Base-by-base conservation (phyloP, 2,888 invertebrate genomes). In the Theretra japonica region DNA sequence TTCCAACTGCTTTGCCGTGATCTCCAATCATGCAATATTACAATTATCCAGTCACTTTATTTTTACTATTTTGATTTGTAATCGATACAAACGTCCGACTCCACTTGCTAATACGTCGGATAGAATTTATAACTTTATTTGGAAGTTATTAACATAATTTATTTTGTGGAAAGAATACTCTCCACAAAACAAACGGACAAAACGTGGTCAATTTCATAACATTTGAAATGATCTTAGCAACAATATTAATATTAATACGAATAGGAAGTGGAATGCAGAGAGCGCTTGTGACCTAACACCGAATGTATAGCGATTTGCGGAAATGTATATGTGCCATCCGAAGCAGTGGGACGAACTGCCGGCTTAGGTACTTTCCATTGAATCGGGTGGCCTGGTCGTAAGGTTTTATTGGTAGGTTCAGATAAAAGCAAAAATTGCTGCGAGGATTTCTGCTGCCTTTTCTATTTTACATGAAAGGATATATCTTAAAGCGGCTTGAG, bases 271-370 rank as follows among this genome's bases (percentile, higher is more conserved):
- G 72, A 73, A 70, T 76, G 65, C 73, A 69, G 73, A 75, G 48
- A 72, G 28, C 48, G 75, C 69, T 75, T 69, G 73, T 76, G 81
- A 77, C 75, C 76, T 75, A 76, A 77, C 77, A 74, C 73, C 60
- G 76, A 79, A 79, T 79, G 74, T 76, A 71, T 78, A 78, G 73
- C 69, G 68, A 60, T 73, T 79, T 77, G 77, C 75, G 78, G 77
- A 77, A 75, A 79, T 41, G 65, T 62, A 25, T 72, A 65, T 69
- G 57, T 69, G 56, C 69, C 69, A 71, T 53, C 60, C 57, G 70
- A 73, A 73, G 48, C 69, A 70, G 60, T 69, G 41, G 72, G 33
- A 21, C 71, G 53, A 21, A 41, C 23, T 62, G 25, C 56, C 19
- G 48, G 58, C 28, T 62, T 65, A 56, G 30, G 33, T 62, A 33